These are phyloP conservation scores for Metaphire vulgaris DNA, from an alignment of 1,140 invertebrate species.

Conservation along the genomic window DNA sequence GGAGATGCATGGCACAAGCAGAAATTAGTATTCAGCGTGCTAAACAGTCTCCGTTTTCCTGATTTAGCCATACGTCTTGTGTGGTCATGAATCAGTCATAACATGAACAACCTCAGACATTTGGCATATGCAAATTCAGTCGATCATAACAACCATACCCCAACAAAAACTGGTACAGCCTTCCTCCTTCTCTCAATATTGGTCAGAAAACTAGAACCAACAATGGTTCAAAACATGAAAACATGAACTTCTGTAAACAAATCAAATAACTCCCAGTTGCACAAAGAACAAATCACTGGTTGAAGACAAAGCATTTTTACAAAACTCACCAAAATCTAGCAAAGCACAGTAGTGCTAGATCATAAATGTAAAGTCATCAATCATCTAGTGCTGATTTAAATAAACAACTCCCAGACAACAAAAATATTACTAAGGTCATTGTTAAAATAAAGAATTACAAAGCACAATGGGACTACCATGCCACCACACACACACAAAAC, in stretches of 20 bases:
- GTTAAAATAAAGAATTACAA: too few relatives aligned
- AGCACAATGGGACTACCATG: too few relatives aligned
- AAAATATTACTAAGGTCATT: too few relatives aligned
- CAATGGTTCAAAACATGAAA: not conserved
- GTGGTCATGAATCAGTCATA: not conserved
- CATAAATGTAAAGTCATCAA: not conserved
- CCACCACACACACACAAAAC: too few relatives aligned
- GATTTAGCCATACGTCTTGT: not conserved
- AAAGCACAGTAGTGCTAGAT: not conserved
- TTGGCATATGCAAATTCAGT: too few relatives aligned
- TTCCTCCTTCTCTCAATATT: not conserved
- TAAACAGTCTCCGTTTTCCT: not conserved
- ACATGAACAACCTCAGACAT: not conserved
- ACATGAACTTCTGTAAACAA: not conserved
- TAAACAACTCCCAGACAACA: too few relatives aligned
- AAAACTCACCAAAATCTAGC: not conserved
- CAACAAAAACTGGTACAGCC: too few relatives aligned
- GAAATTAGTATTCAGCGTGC: not conserved
- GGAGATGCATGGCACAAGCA: not conserved
- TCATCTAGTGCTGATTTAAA: constrained; percentile 1
- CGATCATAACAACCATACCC: too few relatives aligned
- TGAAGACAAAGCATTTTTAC: too few relatives aligned
- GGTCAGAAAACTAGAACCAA: not conserved
- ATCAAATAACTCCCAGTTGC: not conserved
- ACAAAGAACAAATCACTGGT: not conserved